Base-by-base conservation (phyloP, 2,888 invertebrate species). In the Drosophila yooni region DNA sequence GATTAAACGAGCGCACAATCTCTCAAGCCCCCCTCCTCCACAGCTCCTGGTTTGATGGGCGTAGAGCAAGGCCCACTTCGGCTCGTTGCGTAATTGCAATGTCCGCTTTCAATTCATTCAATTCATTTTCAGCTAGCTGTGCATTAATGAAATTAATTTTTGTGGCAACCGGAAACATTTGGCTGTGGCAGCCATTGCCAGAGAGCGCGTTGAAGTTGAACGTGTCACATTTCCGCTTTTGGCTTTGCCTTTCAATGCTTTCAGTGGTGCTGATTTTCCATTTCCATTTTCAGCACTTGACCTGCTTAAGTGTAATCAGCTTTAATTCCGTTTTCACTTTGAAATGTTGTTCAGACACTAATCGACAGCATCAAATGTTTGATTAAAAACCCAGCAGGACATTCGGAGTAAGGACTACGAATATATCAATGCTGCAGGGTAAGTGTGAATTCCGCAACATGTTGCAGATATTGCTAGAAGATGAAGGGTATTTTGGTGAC, bases 131-230 rank as follows among this genome's bases (percentile, higher is more conserved):
- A 51, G 61, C 66, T 76, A 70, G 83, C 71, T 50, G 74, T 83
- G 78, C 88, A 88, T 88, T 88, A 88, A 88, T 88, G 88, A 89
- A 88, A 88, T 88, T 88, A 88, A 89, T 88, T 89, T 88, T 82
- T 81, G 82, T 74, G 83, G 83, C 82, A 81, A 86, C 81, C 86
- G 84, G 87, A 88, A 88, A 81, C 81, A 74, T 50, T 46, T 46
- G 46, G 46, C 46, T 46, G 46, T 63, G 62, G 50, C 76, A 76
- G 56, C 63, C 63, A 63, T 34, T 18, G 21, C 52, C 73, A 52
- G 6, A 15, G 52, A 51, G 51, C 70, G 63, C 64, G 65, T 79
- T 79, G 63, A 76, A 82, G 72, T 74, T 76, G 74, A 76, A 74
- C 83, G 87, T 89, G 85, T 87, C 85, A 73, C 89, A 87, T 89